Percentiles rank a stretch among this genome's conserved stretches.
phyloP scores from a whole-genome alignment of 2,113 vertebrate species.

The Sprattus sprattus region DNA sequence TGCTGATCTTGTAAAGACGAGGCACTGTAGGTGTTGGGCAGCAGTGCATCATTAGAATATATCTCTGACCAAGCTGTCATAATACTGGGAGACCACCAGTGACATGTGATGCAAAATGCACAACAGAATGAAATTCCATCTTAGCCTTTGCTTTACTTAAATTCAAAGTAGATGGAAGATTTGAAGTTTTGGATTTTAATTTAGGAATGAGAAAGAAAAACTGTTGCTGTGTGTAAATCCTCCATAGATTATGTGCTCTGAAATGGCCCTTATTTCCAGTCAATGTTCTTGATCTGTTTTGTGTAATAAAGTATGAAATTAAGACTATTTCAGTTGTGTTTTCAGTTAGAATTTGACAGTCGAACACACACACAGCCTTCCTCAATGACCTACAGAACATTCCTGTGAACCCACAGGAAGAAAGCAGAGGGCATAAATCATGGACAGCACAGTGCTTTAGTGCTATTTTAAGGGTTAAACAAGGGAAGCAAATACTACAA shows the following conservation, averaged over 20 bases:
- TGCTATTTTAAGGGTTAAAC: no score
- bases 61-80: neutral
- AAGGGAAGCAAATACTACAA: no score
- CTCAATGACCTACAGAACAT: no score
- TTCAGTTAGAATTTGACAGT: neutral
- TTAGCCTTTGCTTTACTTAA: neutral
- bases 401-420: no score
- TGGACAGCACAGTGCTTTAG: no score
- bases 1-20: neutral
- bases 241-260: neutral
- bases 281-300: neutral
- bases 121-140: neutral
- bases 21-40: neutral
- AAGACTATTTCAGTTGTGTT: neutral
- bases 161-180: neutral
- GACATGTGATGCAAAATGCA: neutral
- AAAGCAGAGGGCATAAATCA: no score
- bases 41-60: neutral
- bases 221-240: neutral
- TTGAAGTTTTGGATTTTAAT: neutral
- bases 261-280: neutral
- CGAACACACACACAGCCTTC: no score
- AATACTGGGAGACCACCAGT: neutral
- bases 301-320: neutral
- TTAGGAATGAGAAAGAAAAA: neutral